phyloP scores from a whole-genome alignment of 1,140 invertebrate genomes.

The Zelostemma sp. region DNA sequence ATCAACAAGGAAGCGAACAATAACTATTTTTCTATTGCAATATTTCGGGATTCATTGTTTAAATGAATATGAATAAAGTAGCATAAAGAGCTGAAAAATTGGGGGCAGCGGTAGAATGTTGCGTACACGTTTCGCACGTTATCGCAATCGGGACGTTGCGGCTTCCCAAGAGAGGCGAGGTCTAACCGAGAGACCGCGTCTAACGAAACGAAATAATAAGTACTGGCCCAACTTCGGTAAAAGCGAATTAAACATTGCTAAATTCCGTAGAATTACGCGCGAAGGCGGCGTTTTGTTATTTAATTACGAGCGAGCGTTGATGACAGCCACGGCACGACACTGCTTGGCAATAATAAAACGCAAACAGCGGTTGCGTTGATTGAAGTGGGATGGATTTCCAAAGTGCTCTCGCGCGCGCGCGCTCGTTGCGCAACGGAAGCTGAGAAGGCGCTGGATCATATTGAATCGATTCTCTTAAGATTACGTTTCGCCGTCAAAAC shows the following conservation, averaged over 20 bases:
- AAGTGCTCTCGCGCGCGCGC: conserved; percentile 21
- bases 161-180: conserved; percentile 37
- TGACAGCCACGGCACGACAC: conserved; percentile 59
- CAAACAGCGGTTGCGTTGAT: conserved; percentile 40
- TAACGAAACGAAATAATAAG: conserved; percentile 52
- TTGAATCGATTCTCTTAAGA: conserved; percentile 3
- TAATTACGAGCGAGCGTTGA: conserved; percentile 62
- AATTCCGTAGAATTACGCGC: conserved; percentile 60
- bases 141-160: conserved; percentile 50
- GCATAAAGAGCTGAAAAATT: too few relatives aligned
- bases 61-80: too few relatives aligned
- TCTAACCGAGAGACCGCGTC: conserved; percentile 41
- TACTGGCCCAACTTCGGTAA: conserved; percentile 43
- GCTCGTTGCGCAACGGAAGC: conserved; percentile 38
- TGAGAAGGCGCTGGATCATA: conserved; percentile 5
- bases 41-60: too few relatives aligned
- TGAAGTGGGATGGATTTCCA: conserved; percentile 38
- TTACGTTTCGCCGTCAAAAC: not conserved
- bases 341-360: conserved; percentile 61
- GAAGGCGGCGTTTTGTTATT: conserved; percentile 60
- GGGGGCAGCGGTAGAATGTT: conserved; percentile 19
- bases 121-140: conserved; percentile 50
- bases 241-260: conserved; percentile 64
- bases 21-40: too few relatives aligned
- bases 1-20: too few relatives aligned